These are phyloP conservation scores for Drosophila barbarae DNA, from an alignment of 2,888 invertebrate species.

Conservation along the genomic window DNA sequence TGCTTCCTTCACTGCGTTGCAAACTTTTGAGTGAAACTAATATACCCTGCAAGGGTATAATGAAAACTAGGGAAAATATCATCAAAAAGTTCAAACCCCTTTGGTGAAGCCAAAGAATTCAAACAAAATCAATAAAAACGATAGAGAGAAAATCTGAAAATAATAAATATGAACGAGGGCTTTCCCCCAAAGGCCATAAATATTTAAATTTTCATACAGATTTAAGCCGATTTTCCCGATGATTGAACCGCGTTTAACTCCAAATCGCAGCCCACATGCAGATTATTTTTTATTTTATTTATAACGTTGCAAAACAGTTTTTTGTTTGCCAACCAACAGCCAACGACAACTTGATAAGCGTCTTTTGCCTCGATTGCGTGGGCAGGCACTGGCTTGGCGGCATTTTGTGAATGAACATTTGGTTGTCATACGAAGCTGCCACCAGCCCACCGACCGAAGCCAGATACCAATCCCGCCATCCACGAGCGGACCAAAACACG, in stretches of 20 bases:
- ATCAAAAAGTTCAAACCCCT: not conserved
- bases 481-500: constrained; percentile 51
- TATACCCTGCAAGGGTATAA: too few species aligned
- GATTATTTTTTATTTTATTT: constrained; percentile 17
- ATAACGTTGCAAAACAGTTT: constrained; percentile 34
- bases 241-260: constrained; percentile 29
- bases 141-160: not conserved
- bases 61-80: not conserved
- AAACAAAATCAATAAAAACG: constrained; percentile 4
- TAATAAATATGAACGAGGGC: constrained; percentile 8
- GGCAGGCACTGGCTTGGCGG: constrained; percentile 56
- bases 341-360: constrained; percentile 59
- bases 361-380: constrained; percentile 59
- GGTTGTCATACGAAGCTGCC: constrained; percentile 21
- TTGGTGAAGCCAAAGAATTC: not conserved
- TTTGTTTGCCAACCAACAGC: constrained; percentile 28
- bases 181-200: constrained; percentile 6
- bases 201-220: constrained; percentile 11
- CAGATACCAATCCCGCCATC: constrained; percentile 21
- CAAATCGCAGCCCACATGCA: constrained; percentile 41
- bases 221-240: constrained; percentile 28
- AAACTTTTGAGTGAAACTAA: too few species aligned
- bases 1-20: too few species aligned
- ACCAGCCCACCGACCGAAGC: constrained; percentile 20
- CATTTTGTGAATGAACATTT: constrained; percentile 69